Conservation (phyloP, 2,113 vertebrate genomes). For the Rhinopomastus cyanomelas region DNA sequence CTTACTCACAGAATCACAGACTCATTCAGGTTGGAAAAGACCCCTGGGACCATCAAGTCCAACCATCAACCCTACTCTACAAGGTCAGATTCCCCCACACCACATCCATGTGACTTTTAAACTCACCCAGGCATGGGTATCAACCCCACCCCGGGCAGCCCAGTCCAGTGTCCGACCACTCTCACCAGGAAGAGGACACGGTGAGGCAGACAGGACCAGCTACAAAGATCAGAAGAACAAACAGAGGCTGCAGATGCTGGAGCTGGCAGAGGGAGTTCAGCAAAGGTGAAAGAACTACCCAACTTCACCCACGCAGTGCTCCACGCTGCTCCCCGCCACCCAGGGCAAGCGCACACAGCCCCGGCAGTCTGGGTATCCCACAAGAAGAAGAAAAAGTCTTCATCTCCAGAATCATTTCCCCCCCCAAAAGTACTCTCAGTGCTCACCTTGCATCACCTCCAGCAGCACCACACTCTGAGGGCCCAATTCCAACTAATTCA, state of each 20-base stretch:
- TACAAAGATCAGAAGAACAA: fast-evolving
- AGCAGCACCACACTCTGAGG: neutral
- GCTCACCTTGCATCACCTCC: neutral
- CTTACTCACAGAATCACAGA: no score
- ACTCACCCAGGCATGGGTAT: no score
- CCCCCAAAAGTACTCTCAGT: neutral
- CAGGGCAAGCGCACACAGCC: neutral
- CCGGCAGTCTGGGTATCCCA: neutral
- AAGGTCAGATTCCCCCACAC: no score
- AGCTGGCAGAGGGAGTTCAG: neutral
- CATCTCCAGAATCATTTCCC: neutral
- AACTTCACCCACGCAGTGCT: fast-evolving
- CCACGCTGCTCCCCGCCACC: neutral
- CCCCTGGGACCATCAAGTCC: no score
- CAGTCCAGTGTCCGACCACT: no score
- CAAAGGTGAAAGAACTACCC: neutral
- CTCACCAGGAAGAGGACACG: no score
- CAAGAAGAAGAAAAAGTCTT: neutral
- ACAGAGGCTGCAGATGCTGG: neutral
- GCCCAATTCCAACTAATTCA: neutral
- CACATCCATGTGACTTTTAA: no score
- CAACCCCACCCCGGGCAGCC: no score
- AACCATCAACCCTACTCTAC: no score
- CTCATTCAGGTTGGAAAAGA: no score
- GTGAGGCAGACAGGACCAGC: neutral